Conservation (phyloP, 2,888 invertebrate genomes). For the Microctonus aethiopoides region DNA sequence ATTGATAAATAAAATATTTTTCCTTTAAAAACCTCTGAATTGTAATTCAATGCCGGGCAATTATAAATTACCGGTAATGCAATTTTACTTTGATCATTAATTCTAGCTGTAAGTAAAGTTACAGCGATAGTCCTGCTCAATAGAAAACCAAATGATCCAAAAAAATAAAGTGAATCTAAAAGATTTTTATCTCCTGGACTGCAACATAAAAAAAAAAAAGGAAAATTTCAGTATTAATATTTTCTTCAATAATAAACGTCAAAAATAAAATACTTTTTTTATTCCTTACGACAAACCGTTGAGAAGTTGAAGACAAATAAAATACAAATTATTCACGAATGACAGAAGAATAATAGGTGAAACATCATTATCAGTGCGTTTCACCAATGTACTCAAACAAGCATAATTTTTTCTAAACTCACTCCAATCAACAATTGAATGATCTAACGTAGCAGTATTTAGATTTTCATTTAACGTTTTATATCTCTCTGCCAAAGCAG, state of each 20-base stretch:
- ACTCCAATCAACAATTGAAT: slow-evolving; percentile 69
- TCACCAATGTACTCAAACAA: slow-evolving; percentile 72
- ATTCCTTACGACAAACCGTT: slow-evolving; percentile 73
- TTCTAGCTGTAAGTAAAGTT: slow-evolving; percentile 68
- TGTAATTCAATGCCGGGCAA: slow-evolving; percentile 66
- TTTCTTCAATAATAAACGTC: neutral
- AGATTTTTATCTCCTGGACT: slow-evolving; percentile 49
- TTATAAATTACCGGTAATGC: slow-evolving; percentile 66
- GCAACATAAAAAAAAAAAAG: slow-evolving; percentile 14
- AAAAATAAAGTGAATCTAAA: slow-evolving; percentile 67
- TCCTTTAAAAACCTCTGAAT: slow-evolving; percentile 64
- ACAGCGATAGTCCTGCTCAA: slow-evolving; percentile 67
- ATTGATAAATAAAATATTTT: too few species aligned
- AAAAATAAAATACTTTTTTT: neutral
- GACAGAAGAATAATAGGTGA: slow-evolving; percentile 75
- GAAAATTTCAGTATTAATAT: neutral
- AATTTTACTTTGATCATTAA: slow-evolving; percentile 67
- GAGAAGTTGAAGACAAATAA: slow-evolving; percentile 78
- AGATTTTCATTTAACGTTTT: slow-evolving; percentile 71
- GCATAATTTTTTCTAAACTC: slow-evolving; percentile 75
- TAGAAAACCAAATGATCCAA: slow-evolving; percentile 69
- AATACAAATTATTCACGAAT: slow-evolving; percentile 78
- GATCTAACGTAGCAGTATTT: slow-evolving; percentile 63
- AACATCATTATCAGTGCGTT: slow-evolving; percentile 71
- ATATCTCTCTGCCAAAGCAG: slow-evolving; percentile 75